These are phyloP conservation scores for Crossaster papposus DNA, from an alignment of 53 echinoderm and acorn worm species.

Conservation along the genomic window DNA sequence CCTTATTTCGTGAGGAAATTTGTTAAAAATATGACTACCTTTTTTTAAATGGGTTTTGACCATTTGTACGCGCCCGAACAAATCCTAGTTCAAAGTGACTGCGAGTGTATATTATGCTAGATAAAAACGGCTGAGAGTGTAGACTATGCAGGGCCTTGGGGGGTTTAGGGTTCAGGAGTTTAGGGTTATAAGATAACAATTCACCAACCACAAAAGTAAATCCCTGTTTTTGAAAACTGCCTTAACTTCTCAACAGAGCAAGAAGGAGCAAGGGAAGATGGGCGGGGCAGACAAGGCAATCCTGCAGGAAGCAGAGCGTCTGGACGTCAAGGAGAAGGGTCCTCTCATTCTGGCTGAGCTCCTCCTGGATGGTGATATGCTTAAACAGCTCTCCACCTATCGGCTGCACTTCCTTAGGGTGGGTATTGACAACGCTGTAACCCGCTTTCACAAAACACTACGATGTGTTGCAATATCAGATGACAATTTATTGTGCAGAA, in stretches of 20 bases:
- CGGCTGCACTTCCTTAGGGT: conserved; percentile 84
- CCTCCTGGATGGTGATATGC: conserved; percentile 81
- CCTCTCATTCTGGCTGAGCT: conserved; percentile 89
- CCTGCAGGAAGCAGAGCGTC: conserved; percentile 85
- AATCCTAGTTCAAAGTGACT: no score
- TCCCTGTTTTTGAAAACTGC: neutral
- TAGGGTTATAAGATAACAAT: neutral
- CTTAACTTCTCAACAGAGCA: conserved; percentile 40
- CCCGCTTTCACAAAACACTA: no score
- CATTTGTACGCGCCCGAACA: no score
- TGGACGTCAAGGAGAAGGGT: conserved; percentile 95
- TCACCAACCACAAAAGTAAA: neutral
- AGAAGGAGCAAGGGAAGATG: conserved; percentile 66
- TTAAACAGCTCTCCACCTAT: conserved; percentile 80
- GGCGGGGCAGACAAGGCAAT: conserved; percentile 84
- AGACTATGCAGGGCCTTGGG: no score
- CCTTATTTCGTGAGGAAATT: no score
- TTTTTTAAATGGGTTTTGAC: no score
- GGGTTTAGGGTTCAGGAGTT: no score
- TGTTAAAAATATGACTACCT: no score
- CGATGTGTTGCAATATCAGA: no score
- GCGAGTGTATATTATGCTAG: no score
- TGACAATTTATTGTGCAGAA: no score
- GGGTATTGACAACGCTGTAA: neutral
- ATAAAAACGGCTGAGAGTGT: no score